phyloP scores from a whole-genome alignment of 2,113 vertebrate species.

The Ammospiza caudacuta region DNA sequence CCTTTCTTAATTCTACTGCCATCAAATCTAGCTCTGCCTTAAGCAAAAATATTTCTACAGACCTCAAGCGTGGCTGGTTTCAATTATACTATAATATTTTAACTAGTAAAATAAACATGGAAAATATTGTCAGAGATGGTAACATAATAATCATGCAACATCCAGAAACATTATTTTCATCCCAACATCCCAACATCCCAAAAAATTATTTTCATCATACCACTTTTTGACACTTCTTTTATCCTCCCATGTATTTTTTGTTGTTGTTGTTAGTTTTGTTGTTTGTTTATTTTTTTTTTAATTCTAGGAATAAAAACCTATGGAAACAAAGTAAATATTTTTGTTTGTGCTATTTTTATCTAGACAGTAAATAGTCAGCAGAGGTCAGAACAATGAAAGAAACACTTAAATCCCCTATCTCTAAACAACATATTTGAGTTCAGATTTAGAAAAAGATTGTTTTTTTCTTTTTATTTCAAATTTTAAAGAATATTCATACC shows the following conservation, averaged over 20 bases:
- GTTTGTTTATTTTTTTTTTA: background rate
- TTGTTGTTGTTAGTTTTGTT: background rate
- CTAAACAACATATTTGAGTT: background rate
- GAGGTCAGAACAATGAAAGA: background rate
- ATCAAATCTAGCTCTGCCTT: background rate
- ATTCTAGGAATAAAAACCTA: background rate
- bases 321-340: background rate
- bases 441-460: accelerated
- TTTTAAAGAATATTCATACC: background rate
- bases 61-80: background rate
- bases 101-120: background rate
- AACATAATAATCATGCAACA: background rate
- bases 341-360: background rate
- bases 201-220: background rate
- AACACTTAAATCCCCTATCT: background rate
- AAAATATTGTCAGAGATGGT: background rate
- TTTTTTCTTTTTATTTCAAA: background rate
- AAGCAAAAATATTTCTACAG: background rate
- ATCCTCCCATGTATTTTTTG: too few relatives aligned
- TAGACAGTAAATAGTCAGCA: background rate
- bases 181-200: too few relatives aligned
- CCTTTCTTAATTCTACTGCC: background rate
- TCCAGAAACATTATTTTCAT: background rate
- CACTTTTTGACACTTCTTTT: background rate
- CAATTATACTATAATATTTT: background rate